A percentile compares a stretch with the other conserved stretches of the same genome.
Evolutionary conservation across 2,888 invertebrate species (phyloP).

Genomic region (Slavum lentiscoides): DNA sequence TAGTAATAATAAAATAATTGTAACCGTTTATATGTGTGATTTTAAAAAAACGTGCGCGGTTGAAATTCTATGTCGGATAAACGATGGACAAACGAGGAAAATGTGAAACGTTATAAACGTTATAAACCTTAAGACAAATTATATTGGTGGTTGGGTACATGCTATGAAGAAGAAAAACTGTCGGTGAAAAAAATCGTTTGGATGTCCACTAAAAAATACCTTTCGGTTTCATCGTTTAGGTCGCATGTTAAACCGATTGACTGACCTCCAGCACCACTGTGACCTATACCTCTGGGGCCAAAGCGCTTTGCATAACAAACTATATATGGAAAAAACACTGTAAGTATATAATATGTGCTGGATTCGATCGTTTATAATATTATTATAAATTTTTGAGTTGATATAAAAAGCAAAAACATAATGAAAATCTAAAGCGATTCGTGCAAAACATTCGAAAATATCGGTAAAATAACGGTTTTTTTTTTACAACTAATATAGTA

Average conservation of each 20-base stretch:
- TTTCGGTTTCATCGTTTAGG: slow-evolving; percentile 67
- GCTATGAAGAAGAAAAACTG: not conserved
- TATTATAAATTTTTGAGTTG: not conserved
- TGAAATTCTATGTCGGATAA: not conserved
- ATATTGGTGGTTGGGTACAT: slow-evolving; percentile 16
- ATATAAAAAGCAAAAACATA: slow-evolving; percentile 18
- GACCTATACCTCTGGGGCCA: slow-evolving; percentile 92
- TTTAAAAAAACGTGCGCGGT: not conserved
- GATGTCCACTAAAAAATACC: slow-evolving; percentile 39
- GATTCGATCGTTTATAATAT: not conserved
- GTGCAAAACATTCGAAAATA: slow-evolving; percentile 12
- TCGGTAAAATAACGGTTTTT: not conserved
- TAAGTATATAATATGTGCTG: slow-evolving; percentile 28
- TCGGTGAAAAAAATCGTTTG: not conserved
- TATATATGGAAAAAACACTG: slow-evolving; percentile 65
- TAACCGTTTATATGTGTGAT: not conserved
- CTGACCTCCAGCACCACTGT: slow-evolving; percentile 75
- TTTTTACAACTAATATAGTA: not conserved
- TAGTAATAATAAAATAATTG: not conserved
- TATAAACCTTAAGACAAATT: too few relatives aligned
- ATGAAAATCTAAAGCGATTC: not conserved
- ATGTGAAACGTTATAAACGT: not conserved
- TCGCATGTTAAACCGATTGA: slow-evolving; percentile 83
- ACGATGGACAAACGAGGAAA: not conserved
- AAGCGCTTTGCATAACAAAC: slow-evolving; percentile 95